phyloP scores from a whole-genome alignment of 2,797 vertebrate species.

The Vipera latastei region DNA sequence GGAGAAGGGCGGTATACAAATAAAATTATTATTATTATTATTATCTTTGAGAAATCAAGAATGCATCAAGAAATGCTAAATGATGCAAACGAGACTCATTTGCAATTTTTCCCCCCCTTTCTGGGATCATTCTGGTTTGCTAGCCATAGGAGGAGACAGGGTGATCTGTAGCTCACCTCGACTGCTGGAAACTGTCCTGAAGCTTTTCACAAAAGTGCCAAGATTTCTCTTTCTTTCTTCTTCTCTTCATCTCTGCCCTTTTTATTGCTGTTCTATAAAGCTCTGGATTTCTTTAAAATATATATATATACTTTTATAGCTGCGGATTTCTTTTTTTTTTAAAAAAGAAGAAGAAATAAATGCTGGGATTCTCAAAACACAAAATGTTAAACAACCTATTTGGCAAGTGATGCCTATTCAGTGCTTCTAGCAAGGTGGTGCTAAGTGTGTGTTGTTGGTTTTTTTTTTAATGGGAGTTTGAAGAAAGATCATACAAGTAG shows the following conservation, averaged over 20 bases:
- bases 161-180: too few species aligned
- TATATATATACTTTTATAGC: too few species aligned
- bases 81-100: neutral
- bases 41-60: neutral
- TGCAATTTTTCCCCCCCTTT: neutral
- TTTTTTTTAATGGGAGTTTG: neutral
- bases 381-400: neutral
- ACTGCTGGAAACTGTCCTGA: neutral
- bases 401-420: neutral
- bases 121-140: neutral
- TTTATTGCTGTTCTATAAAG: neutral
- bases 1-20: too few species aligned
- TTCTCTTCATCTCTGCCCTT: neutral
- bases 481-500: neutral
- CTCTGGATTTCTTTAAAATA: neutral
- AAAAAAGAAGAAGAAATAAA: neutral
- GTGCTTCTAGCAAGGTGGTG: neutral
- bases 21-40: too few species aligned
- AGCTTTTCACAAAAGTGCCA: neutral
- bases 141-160: too few species aligned
- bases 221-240: neutral
- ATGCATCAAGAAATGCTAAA: neutral
- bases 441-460: neutral
- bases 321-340: neutral
- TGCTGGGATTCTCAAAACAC: neutral